Evolutionary conservation across 2,797 vertebrate genomes (phyloP), one percentile per base, ranked within the genome.

Genomic region (Naso thynnoides): DNA sequence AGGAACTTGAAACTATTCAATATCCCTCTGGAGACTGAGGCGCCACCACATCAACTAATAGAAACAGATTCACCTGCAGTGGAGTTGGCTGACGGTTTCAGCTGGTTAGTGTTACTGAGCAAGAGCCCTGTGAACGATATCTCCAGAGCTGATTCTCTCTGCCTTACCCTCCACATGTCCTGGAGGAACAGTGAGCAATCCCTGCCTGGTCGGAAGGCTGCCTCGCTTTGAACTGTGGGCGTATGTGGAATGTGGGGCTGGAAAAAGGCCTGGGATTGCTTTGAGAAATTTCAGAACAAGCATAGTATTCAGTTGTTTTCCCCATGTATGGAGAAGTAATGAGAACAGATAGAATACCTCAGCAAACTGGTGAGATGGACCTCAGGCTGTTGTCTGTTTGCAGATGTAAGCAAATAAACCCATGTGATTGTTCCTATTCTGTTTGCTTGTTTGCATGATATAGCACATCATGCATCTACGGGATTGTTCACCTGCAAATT

Each of bases 81-180:
- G 69, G 44, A 78, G 56, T 74, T 78, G 56, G 65, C 78, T 79
- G 81, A 70, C 73, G 4, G 45, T 73, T 75, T 88, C 77, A 77
- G 77, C 73, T 76, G 70, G 76, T 75, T 65, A 26, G 56, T 64
- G 61, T 83, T 86, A 59, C 63, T 24, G 38, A 81, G 57, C 50
- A 45, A 74, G 60, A 73, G 47, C 54, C 36, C 19, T 16, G 41
- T 42, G 41, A 71, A 62, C 56, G 73, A 44, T 76, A 62, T 73
- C 63, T 31, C 27, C 53, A 16, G 66, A 82, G 73, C 69, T 73
- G 76, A 78, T 71, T 71, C 39, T 41, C 52, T 55, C 38, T 42
- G 54, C 55, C 56, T 79, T 81, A 89, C 87, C 75, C 68, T 68
- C 78, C 71, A 60, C 76, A 60, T 72, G 86, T 88, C 57, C 74